A percentile compares a stretch with the other conserved stretches of the same genome.
These are phyloP conservation scores for Scaptomyza reducta DNA, from an alignment of 2,888 invertebrate genomes.

Conservation along the genomic window DNA sequence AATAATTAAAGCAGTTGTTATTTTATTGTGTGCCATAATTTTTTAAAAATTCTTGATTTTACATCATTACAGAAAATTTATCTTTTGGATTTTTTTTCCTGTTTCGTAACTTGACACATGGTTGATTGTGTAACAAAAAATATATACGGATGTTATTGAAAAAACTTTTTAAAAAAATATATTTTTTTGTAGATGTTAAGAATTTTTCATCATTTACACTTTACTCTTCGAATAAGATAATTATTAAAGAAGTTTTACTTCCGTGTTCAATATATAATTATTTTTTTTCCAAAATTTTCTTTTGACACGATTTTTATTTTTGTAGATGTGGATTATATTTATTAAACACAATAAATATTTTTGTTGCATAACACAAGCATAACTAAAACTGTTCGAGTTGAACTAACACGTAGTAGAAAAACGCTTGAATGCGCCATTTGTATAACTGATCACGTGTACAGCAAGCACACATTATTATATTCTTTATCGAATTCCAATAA, in stretches of 20 bases:
- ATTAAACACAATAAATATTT: neutral
- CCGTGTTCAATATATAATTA: no score
- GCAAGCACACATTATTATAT: neutral
- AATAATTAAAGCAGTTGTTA: neutral
- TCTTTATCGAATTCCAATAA: neutral
- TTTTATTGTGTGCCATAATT: neutral
- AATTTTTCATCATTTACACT: no score
- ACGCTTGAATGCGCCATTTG: conserved; percentile 34
- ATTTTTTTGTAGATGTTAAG: no score
- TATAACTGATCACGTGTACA: conserved; percentile 11
- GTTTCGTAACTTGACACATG: no score
- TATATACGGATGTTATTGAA: no score
- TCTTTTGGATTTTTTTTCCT: no score
- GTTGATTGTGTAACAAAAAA: no score
- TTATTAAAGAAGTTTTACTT: no score
- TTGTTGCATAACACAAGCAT: conserved; percentile 41
- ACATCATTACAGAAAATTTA: neutral
- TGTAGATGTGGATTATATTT: neutral
- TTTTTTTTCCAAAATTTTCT: no score
- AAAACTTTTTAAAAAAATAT: neutral
- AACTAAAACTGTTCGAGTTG: conserved; percentile 16
- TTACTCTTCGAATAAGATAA: no score
- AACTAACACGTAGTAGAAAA: conserved; percentile 47
- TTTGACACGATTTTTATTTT: no score
- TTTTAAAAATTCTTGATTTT: neutral